Evolutionary conservation across 2,888 invertebrate species (phyloP), one percentile per base, ranked within the genome.

Genomic region (Calephelis perditalis): DNA sequence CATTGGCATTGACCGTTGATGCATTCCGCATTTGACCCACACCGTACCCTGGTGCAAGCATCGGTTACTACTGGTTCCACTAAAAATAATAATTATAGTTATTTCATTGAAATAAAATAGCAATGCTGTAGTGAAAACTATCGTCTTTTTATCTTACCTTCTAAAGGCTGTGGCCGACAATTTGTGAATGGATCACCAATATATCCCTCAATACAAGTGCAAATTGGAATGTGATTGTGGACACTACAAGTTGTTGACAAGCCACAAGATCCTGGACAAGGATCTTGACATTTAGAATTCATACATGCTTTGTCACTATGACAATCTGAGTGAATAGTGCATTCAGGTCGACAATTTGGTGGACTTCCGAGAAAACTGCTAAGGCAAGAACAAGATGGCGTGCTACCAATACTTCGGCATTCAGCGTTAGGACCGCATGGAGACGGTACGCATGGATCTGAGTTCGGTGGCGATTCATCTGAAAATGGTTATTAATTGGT

Each of bases 251-350:
- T 80, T 56, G 95, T 91, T 65, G 88, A 86, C 60, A 91, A 71
- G 57, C 95, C 95, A 72, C 95, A 96, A 49, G 95, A 94, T 26
- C 96, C 96, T 3, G 94, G 94, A 71, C 96, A 96, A 15, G 96
- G 96, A 79, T 96, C 95, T 65, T 86, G 88, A 73, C 96, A 96
- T 76, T 92, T 94, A 59, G 94, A 93, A 66, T 93, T 92, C 58
- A 96, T 94, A 75, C 97, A 97, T 49, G 96, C 95, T 68, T 91
- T 87, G 71, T 94, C 92, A 72, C 93, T 94, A 6, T 93, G 78
- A 76, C 97, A 97, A 71, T 96, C 96, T 0, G 95, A 91, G 75
- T 95, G 95, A 58, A 95, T 92, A 0, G 90, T 87, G 72, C 94
- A 94, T 78, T 94, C 94, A 55, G 94, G 94, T 64, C 94, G 89